Evolutionary conservation across 2,113 vertebrate genomes (phyloP).

Genomic region (Emydocephalus ijimae): DNA sequence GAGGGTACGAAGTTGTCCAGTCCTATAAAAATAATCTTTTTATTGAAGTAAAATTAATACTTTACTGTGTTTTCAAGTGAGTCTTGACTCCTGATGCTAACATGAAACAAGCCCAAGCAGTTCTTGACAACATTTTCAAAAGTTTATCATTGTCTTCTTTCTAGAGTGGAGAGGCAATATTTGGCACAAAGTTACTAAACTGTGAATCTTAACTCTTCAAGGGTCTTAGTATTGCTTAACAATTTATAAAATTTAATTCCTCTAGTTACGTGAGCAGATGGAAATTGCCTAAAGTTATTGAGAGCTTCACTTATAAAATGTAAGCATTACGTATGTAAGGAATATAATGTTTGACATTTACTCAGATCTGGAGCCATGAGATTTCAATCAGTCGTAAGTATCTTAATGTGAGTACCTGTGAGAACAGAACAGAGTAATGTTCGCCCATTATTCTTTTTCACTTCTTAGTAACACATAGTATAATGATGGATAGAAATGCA

Average conservation of each 20-base stretch:
- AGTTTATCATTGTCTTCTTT: background rate
- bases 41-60: constrained; percentile 9
- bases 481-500: background rate
- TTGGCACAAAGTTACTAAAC: background rate
- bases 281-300: background rate
- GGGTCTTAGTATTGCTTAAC: background rate
- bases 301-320: constrained; percentile 33
- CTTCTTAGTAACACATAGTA: background rate
- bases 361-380: background rate
- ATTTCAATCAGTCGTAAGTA: background rate
- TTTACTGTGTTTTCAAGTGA: background rate
- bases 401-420: background rate
- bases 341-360: background rate
- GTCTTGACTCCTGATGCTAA: background rate
- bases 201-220: background rate
- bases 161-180: background rate
- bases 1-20: background rate
- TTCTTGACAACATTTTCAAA: background rate
- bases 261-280: background rate
- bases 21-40: constrained; percentile 23
- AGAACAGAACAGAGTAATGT: background rate
- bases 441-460: too few relatives aligned
- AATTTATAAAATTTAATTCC: background rate
- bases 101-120: background rate
- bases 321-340: background rate